phyloP scores from a whole-genome alignment of 1,140 invertebrate genomes.

The Melitaea cinxia region DNA sequence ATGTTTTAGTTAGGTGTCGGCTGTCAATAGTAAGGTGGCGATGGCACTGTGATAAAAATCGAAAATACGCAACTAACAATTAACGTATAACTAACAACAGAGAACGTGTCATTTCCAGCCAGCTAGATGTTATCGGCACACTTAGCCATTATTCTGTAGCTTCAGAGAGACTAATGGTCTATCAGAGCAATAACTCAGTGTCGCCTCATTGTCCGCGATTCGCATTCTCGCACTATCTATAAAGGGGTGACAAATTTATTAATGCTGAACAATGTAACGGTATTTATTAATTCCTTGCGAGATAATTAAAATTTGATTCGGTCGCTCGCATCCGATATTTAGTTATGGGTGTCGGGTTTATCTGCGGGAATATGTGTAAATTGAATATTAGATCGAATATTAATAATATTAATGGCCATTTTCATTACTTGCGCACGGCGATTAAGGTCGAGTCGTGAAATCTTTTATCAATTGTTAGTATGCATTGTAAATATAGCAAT shows the following conservation, averaged over 20 bases:
- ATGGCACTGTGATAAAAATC: conserved; percentile 32
- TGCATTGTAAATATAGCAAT: too few species aligned
- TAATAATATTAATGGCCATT: conserved; percentile 1
- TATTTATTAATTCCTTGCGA: conserved; percentile 52
- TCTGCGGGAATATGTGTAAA: conserved; percentile 2
- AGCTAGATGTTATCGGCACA: conserved; percentile 42
- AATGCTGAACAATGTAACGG: conserved; percentile 59
- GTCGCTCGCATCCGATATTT: conserved; percentile 24
- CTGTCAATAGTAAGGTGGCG: conserved; percentile 19
- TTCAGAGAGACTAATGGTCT: conserved; percentile 70
- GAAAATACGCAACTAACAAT: conserved; percentile 35
- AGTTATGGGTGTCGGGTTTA: conserved; percentile 22
- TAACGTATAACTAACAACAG: conserved; percentile 30
- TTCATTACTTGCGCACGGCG: neutral
- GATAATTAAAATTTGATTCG: conserved; percentile 61
- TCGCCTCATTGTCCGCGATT: conserved; percentile 69
- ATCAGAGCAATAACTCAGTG: conserved; percentile 68
- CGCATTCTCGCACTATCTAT: conserved; percentile 71
- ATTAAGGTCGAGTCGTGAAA: neutral
- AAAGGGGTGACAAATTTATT: conserved; percentile 75
- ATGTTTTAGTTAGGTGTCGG: conserved; percentile 1
- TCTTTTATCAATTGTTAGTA: neutral
- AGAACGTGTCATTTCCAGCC: conserved; percentile 54
- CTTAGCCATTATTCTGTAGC: conserved; percentile 64
- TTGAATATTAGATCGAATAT: conserved; percentile 2